Base-by-base conservation (phyloP, 2,113 vertebrate species). In the Actenoides hombroni region DNA sequence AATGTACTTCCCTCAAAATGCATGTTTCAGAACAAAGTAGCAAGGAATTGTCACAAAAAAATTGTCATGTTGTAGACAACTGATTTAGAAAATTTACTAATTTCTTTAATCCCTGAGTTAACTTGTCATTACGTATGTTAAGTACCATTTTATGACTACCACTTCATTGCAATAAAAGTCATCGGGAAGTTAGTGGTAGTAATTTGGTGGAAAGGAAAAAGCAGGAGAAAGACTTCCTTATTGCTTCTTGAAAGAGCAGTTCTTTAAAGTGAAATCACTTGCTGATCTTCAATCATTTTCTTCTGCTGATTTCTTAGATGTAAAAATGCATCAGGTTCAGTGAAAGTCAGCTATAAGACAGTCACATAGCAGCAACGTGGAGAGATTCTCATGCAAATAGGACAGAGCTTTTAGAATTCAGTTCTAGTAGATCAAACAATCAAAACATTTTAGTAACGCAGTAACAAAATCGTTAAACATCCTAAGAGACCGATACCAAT, bases 51-150 rank as follows among this genome's bases (percentile, higher is more conserved):
- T 80, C 65, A 14, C 35, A 90, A 94, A 93, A 95, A 96, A 94
- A 74, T 39, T 78, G 49, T 74, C 68, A 64, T 46, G 31, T 83
- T 91, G 51, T 77, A 83, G 64, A 54, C 70, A 92, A 90, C 70
- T 67, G 82, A 97, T 94, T 73, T 95, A 96, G 94, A 96, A 95
- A 96, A 86, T 21, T 53, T 96, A 97, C 7, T 96, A 8, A 83
- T 97, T 97, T 97, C 97, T 97, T 83, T 95, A 98, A 97, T 98
- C 97, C 97, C 86, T 98, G 98, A 98, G 98, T 98, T 97, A 95
- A 97, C 93, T 97, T 68, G 74, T 97, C 97, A 97, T 97, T 95
- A 97, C 73, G 97, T 94, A 97, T 90, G 89, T 88, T 94, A 97
- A 97, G 95, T 97, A 89, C 90, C 75, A 92, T 97, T 94, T 91